Evolutionary conservation across 1,140 invertebrate species (phyloP), one percentile per base, ranked within the genome.

Genomic region (Bicyclus anynana): DNA sequence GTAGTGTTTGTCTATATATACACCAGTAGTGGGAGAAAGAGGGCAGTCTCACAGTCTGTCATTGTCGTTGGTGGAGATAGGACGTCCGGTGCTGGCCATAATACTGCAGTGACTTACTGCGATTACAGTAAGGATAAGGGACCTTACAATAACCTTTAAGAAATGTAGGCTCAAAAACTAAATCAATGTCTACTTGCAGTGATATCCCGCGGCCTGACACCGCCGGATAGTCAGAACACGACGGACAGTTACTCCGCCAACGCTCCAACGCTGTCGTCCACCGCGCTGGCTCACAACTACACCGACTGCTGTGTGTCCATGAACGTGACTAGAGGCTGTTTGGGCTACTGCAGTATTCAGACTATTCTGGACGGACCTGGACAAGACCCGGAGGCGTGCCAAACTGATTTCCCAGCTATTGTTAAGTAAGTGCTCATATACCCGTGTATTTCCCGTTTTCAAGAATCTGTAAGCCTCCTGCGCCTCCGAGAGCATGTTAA

Each of bases 331-430:
- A 71, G 84, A 1, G 77, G 89, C 29, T 96, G 95, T 76, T 88
- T 94, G 35, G 94, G 94, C 21, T 96, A 95, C 72, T 96, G 95
- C 83, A 94, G 93, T 65, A 92, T 96, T n/a, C 92, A 95, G 71
- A 94, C 93, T 59, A 95, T 95, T 46, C 74, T 96, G 12, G 94
- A 95, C 74, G 94, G 94, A 9, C 94, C 94, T 0, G 93, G 94
- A 6, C 91, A 93, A 56, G 93, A 95, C 77, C 94, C 94, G 1
- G 94, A 94, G 71, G 90, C 93, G 17, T 96, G 95, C 67, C 94
- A 95, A 79, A 80, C 90, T 21, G 93, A 95, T 70, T 94, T 96
- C 66, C 93, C 94, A 0, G 83, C 90, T 33, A 96, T 96, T 57
- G 94, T 95, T 10, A 91, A 87, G 87, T 89, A 69, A 76, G 80